Evolutionary conservation across 2,888 invertebrate species (phyloP), one percentile per base, ranked within the genome.

Genomic region (Dynastes hyllus): DNA sequence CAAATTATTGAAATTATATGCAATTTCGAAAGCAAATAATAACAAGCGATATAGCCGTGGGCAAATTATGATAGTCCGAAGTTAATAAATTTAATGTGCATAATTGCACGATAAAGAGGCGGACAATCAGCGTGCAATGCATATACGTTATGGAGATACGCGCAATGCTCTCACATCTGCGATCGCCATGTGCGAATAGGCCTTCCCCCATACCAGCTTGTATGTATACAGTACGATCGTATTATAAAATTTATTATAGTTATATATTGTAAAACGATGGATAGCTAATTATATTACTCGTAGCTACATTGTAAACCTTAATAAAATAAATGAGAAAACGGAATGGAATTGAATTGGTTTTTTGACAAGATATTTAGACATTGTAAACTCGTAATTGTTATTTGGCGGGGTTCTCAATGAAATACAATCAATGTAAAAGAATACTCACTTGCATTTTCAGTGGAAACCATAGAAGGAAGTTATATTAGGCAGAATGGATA

Each of bases 81-180:
- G 45, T 67, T 79, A 79, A 79, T 79, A 79, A 79, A 79, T 79
- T 79, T 79, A 79, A 79, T 79, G 76, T 70, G 76, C 61, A 76
- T 79, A 79, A 79, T 79, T 79, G 79, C 76, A 76, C 32, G 79
- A 67, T 79, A 79, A 79, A 79, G 76, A 78, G 75, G 78, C 78
- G 61, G 69, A 63, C 67, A 79, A 76, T 79, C 76, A 79, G 55
- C 73, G 78, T 71, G 79, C 69, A 76, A 58, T 73, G 69, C 40
- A 69, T 67, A 69, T 76, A 67, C 29, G 75, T 71, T 69, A 50
- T 45, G 75, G 45, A 32, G 40, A 32, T 37, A 75, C 73, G 65
- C 55, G 76, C 50, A 79, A 75, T 69, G 75, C 58, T 69, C 22
- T 55, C 69, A 66, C 79, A 79, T 79, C 79, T 79, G 79, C 79